A percentile compares a stretch with the other conserved stretches of the same genome.
These are phyloP conservation scores for Liasis olivaceus DNA, from an alignment of 2,797 vertebrate genomes.

Conservation along the genomic window DNA sequence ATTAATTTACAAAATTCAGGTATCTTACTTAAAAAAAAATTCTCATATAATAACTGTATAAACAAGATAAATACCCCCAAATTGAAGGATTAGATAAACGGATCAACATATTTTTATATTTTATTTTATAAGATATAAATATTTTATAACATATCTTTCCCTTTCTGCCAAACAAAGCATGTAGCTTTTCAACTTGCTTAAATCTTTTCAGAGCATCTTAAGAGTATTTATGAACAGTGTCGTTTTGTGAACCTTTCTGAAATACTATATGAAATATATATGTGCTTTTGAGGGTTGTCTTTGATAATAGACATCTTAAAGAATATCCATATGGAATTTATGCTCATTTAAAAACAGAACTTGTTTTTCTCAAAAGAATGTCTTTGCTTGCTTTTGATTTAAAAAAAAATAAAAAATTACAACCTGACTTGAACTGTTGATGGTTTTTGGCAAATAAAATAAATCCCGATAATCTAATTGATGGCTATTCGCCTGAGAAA, in stretches of 20 bases:
- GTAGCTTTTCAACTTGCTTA: background rate
- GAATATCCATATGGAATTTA: background rate
- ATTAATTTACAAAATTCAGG: background rate
- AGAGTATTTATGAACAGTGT: background rate
- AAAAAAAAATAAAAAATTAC: background rate
- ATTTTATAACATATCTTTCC: no score
- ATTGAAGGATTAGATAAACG: background rate
- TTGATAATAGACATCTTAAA: background rate
- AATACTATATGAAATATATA: background rate
- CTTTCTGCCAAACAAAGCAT: background rate
- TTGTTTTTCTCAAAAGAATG: rapidly evolving
- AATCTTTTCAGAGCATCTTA: background rate
- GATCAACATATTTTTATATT: background rate
- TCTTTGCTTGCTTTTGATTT: background rate
- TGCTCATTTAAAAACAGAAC: rapidly evolving
- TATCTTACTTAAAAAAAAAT: background rate
- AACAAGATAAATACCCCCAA: background rate
- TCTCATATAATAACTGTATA: background rate
- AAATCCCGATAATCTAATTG: background rate
- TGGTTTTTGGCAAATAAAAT: background rate
- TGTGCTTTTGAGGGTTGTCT: background rate
- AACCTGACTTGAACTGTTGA: rapidly evolving
- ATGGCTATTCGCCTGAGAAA: background rate
- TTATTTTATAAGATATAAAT: no score
- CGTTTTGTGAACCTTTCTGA: background rate